Conservation (phyloP, 2,113 vertebrate species). For the Tachycineta bicolor region DNA sequence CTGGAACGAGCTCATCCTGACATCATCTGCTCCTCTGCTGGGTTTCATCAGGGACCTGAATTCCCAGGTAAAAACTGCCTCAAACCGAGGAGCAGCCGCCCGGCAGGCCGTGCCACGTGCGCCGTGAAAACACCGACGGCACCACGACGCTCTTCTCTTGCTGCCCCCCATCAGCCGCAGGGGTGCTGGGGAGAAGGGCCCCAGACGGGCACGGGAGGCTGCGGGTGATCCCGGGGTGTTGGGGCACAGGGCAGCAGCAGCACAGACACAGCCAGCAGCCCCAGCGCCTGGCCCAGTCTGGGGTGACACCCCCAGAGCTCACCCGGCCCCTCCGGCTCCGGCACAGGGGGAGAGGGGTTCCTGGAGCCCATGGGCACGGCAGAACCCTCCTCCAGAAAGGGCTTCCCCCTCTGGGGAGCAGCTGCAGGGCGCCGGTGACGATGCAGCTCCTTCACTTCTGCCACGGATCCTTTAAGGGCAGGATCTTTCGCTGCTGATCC, state of each 20-base stretch:
- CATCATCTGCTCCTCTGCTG: neutral
- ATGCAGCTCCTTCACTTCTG: neutral
- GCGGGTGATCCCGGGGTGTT: rapidly evolving
- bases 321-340: rapidly evolving
- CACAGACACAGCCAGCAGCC: neutral
- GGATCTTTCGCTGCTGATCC: neutral
- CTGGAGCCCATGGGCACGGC: neutral
- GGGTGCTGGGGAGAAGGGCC: neutral
- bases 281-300: neutral
- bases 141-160: rapidly evolving
- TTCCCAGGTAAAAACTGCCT: neutral
- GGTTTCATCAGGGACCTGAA: neutral
- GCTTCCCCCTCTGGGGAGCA: neutral
- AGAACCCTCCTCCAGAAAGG: neutral
- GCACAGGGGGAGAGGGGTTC: neutral
- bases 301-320: neutral
- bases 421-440: neutral
- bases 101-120: rapidly evolving
- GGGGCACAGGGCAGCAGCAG: neutral
- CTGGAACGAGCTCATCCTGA: neutral
- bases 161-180: rapidly evolving
- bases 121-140: rapidly evolving
- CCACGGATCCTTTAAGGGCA: neutral
- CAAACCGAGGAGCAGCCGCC: neutral
- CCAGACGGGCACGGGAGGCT: neutral